Evolutionary conservation across 2,888 invertebrate genomes (phyloP).

Genomic region (Andrena trimmerana): DNA sequence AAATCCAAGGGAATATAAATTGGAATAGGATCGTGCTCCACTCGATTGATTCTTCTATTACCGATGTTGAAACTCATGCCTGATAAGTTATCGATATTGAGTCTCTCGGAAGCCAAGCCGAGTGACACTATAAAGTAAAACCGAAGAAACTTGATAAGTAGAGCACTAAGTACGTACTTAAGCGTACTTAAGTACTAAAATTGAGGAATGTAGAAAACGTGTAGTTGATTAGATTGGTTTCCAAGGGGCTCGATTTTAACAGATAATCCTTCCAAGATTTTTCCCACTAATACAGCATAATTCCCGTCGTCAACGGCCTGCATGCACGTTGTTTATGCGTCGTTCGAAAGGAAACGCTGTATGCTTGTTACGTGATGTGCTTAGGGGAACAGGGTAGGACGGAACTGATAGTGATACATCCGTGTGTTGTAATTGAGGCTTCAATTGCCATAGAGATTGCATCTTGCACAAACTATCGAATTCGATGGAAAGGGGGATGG

Average conservation of each 20-base stretch:
- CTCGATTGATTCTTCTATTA: not conserved
- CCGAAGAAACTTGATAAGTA: too few relatives aligned
- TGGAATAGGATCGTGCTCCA: too few relatives aligned
- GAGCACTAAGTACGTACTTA: too few relatives aligned
- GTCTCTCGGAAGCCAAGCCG: too few relatives aligned
- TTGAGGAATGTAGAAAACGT: too few relatives aligned
- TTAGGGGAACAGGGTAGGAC: slow-evolving; percentile 5
- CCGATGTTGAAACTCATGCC: too few relatives aligned
- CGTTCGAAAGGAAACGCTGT: slow-evolving; percentile 15
- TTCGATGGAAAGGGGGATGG: too few relatives aligned
- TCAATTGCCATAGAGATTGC: not conserved
- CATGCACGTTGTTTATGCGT: not conserved
- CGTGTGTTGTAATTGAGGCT: slow-evolving; percentile 9
- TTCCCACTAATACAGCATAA: not conserved
- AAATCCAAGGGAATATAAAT: too few relatives aligned
- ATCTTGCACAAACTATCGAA: not conserved
- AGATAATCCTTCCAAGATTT: not conserved
- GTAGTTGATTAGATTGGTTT: not conserved
- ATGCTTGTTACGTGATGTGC: slow-evolving; percentile 1
- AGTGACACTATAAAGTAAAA: too few relatives aligned
- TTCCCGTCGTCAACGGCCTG: not conserved
- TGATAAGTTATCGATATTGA: not conserved
- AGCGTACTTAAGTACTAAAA: too few relatives aligned
- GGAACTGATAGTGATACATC: not conserved
- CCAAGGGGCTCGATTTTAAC: not conserved